phyloP scores from a whole-genome alignment of 2,888 invertebrate species.

The Lycophotia porphyrea region DNA sequence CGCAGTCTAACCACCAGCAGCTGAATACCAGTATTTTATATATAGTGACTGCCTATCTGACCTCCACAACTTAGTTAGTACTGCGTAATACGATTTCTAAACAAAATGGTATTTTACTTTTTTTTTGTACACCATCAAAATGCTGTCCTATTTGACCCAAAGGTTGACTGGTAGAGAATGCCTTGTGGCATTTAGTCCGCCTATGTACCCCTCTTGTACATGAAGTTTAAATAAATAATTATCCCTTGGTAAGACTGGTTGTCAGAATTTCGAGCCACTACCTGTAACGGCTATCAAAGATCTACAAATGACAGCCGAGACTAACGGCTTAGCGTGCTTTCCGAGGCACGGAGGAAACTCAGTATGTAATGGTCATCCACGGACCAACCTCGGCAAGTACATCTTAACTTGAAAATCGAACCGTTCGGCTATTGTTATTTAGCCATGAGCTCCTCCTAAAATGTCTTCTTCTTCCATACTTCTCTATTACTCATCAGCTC shows the following conservation, averaged over 20 bases:
- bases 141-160: too few relatives aligned
- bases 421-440: background rate
- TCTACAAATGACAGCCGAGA: background rate
- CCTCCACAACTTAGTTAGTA: background rate
- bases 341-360: background rate
- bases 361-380: background rate
- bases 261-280: background rate
- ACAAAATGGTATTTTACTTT: too few relatives aligned
- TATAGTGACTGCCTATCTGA: background rate
- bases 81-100: background rate
- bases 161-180: too few relatives aligned
- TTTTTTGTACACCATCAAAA: too few relatives aligned
- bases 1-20: background rate
- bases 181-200: too few relatives aligned
- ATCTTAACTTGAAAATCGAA: background rate
- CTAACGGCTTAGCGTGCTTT: too few relatives aligned
- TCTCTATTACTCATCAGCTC: background rate
- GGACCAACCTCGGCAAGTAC: background rate
- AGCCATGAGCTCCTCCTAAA: background rate
- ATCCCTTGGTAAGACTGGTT: background rate
- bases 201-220: too few relatives aligned
- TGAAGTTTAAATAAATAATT: too few relatives aligned
- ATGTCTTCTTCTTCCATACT: background rate
- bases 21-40: background rate
- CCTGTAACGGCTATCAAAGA: background rate